These are phyloP conservation scores for Thamnaconus septentrionalis DNA, from an alignment of 2,113 vertebrate species.

Conservation along the genomic window DNA sequence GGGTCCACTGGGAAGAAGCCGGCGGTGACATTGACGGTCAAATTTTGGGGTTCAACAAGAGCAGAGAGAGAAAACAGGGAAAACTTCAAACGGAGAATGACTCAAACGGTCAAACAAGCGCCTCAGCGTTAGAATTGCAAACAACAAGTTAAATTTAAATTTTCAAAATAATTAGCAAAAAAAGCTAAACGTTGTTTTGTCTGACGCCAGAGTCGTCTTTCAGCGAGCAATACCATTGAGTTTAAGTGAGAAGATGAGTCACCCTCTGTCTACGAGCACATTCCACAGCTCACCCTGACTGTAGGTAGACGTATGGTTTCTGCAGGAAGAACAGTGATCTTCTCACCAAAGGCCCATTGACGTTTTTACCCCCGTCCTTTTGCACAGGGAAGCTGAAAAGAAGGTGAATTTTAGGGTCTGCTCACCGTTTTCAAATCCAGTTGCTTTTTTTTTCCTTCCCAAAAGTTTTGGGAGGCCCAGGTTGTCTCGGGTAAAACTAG, in stretches of 20 bases:
- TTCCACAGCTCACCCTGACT: not conserved
- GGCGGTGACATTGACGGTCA: not conserved
- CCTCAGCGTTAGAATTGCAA: no score
- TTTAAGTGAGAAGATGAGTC: conserved; percentile 4
- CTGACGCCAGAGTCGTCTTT: not conserved
- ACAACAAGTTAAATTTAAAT: not conserved
- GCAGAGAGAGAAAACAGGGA: not conserved
- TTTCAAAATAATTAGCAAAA: no score
- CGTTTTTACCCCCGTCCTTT: no score
- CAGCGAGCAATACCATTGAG: not conserved
- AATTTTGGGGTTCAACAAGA: not conserved
- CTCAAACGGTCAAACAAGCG: no score
- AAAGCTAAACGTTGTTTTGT: no score
- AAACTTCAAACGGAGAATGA: no score
- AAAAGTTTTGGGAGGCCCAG: no score
- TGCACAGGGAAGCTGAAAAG: no score
- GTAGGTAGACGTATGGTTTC: not conserved
- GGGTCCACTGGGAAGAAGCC: not conserved
- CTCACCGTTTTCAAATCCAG: no score
- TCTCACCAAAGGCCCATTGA: no score
- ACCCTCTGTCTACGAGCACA: not conserved
- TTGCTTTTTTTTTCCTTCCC: no score
- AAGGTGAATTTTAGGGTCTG: no score
- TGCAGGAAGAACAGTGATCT: not conserved
- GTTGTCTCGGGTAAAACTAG: not conserved